Conservation (phyloP, 2,113 vertebrate genomes). For the Bos indicus region DNA sequence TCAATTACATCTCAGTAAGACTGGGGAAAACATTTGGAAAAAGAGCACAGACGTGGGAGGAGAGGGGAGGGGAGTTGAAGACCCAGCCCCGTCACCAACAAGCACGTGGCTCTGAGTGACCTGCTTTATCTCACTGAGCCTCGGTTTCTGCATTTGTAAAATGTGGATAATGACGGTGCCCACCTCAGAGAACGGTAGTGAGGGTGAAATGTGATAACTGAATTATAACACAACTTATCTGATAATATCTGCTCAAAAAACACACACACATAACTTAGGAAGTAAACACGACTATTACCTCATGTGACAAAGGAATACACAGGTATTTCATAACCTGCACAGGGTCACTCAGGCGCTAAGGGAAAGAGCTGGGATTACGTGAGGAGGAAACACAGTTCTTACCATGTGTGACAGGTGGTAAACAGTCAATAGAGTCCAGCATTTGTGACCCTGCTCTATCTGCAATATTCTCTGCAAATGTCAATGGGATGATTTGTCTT, state of each 20-base stretch:
- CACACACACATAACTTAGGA: accelerated
- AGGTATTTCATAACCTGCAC: background rate
- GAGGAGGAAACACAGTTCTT: background rate
- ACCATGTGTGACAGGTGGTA: background rate
- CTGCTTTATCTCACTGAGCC: background rate
- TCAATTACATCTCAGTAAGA: background rate
- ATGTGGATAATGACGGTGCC: background rate
- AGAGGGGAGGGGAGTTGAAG: background rate
- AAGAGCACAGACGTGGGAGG: background rate
- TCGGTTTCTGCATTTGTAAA: background rate
- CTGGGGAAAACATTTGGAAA: background rate
- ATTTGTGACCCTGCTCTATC: background rate
- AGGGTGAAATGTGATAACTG: background rate
- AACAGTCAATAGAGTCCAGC: background rate
- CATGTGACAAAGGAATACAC: background rate
- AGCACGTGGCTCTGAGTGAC: background rate
- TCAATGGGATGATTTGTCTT: background rate
- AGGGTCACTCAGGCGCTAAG: background rate
- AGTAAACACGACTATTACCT: background rate
- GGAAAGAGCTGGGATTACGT: background rate
- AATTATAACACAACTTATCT: background rate
- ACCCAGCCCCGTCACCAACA: background rate
- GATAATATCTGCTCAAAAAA: background rate
- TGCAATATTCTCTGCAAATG: background rate
- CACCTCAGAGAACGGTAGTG: too few relatives aligned